These are phyloP conservation scores for Eristalis pertinax DNA, from an alignment of 2,888 invertebrate genomes.

Conservation along the genomic window DNA sequence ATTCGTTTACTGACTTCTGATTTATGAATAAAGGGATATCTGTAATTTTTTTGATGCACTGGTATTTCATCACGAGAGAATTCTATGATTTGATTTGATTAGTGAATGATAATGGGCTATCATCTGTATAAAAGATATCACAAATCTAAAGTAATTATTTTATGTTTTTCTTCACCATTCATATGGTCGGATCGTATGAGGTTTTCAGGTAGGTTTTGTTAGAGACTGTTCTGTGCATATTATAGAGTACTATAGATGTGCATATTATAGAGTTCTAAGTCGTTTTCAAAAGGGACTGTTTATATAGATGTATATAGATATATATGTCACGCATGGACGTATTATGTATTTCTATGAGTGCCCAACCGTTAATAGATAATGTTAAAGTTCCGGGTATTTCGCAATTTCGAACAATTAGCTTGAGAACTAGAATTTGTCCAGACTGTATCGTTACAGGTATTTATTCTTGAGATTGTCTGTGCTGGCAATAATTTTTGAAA, in stretches of 20 bases:
- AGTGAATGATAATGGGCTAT: no score
- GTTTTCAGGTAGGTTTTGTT: no score
- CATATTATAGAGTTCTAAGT: no score
- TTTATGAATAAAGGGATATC: not conserved
- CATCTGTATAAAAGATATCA: no score
- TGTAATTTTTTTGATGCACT: not conserved
- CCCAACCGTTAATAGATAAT: constrained; percentile 13
- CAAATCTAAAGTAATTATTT: no score
- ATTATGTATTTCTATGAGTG: not conserved
- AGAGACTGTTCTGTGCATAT: no score
- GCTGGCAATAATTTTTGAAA: not conserved
- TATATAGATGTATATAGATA: no score
- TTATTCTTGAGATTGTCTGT: not conserved
- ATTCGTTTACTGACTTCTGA: constrained; percentile 6
- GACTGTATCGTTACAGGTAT: not conserved
- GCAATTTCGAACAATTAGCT: constrained; percentile 16
- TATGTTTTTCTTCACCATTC: no score
- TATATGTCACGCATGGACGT: not conserved
- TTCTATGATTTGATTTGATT: no score
- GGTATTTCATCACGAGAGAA: not conserved
- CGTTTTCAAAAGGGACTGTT: no score
- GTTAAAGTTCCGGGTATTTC: constrained; percentile 10
- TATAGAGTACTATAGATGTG: no score
- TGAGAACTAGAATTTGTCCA: not conserved
- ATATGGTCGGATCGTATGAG: no score